A percentile compares a stretch with the other conserved stretches of the same genome.
These are phyloP conservation scores for Papilio gigon DNA, from an alignment of 2,888 invertebrate species.

Conservation along the genomic window DNA sequence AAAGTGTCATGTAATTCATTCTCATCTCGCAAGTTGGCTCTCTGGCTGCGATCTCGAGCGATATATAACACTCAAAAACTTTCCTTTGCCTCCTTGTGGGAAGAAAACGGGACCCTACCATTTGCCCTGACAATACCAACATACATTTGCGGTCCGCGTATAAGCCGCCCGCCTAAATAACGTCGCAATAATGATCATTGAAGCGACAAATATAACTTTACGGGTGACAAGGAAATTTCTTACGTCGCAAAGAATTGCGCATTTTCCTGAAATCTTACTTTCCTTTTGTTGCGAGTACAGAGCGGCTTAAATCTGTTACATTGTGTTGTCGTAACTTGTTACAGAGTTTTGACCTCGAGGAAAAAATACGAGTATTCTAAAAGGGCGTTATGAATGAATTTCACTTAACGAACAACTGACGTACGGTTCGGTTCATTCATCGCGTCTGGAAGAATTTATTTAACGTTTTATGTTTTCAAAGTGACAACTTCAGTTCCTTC, in stretches of 20 bases:
- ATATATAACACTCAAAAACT: constrained; percentile 60
- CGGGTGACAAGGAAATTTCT: constrained; percentile 57
- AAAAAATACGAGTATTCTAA: constrained; percentile 31
- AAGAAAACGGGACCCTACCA: constrained; percentile 52
- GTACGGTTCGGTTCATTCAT: constrained; percentile 14
- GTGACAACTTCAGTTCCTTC: not conserved
- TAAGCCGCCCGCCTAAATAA: constrained; percentile 47
- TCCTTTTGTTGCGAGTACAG: constrained; percentile 60
- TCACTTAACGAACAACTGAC: constrained; percentile 17
- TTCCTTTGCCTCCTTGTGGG: constrained; percentile 52
- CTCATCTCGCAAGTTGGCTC: constrained; percentile 48
- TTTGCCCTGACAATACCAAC: constrained; percentile 54
- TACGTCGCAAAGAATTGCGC: constrained; percentile 71
- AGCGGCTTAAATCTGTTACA: constrained; percentile 62
- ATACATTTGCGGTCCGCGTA: constrained; percentile 40
- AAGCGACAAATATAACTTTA: constrained; percentile 47
- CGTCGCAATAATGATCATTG: constrained; percentile 45
- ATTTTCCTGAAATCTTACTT: constrained; percentile 66
- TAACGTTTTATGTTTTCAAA: not conserved
- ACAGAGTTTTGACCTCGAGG: constrained; percentile 50
- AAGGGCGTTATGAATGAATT: constrained; percentile 30
- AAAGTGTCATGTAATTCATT: constrained; percentile 50
- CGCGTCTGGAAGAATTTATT: not conserved
- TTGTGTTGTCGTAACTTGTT: constrained; percentile 56
- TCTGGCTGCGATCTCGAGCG: constrained; percentile 53